Conservation (phyloP, 2,888 invertebrate genomes). For the Linnaemya tessellans region DNA sequence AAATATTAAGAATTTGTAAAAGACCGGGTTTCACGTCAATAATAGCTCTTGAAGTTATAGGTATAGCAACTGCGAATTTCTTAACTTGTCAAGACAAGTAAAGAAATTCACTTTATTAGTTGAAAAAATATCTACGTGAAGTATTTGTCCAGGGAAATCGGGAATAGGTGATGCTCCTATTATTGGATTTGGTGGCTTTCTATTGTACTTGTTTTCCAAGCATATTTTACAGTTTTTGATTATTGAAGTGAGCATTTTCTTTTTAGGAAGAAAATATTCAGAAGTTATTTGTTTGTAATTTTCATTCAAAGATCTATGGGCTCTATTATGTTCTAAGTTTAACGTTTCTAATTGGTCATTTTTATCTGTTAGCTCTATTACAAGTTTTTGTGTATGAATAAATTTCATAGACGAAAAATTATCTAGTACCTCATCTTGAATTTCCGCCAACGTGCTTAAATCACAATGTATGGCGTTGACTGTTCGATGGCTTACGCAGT, state of each 20-base stretch:
- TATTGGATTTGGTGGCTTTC: neutral
- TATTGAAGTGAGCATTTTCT: conserved; percentile 36
- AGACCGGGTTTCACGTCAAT: conserved; percentile 8
- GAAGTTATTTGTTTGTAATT: neutral
- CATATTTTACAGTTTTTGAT: conserved; percentile 54
- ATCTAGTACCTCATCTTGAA: neutral
- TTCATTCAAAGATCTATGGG: conserved; percentile 9
- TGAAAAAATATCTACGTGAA: conserved; percentile 11
- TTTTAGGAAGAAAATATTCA: conserved; percentile 45
- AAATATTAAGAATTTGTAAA: no score
- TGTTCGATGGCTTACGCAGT: neutral
- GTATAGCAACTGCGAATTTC: neutral
- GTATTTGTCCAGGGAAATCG: no score
- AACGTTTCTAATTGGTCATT: neutral
- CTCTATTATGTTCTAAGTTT: neutral
- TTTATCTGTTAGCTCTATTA: neutral
- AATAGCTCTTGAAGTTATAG: neutral
- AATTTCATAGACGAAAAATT: neutral
- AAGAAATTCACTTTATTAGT: conserved; percentile 35
- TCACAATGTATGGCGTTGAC: conserved; percentile 9
- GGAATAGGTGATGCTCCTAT: no score
- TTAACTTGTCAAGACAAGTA: conserved; percentile 43
- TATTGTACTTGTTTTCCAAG: conserved; percentile 55
- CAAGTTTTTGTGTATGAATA: neutral
- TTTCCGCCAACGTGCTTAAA: conserved; percentile 8